These are phyloP conservation scores for Antennarius maculatus DNA, from an alignment of 2,797 vertebrate species.

Conservation along the genomic window DNA sequence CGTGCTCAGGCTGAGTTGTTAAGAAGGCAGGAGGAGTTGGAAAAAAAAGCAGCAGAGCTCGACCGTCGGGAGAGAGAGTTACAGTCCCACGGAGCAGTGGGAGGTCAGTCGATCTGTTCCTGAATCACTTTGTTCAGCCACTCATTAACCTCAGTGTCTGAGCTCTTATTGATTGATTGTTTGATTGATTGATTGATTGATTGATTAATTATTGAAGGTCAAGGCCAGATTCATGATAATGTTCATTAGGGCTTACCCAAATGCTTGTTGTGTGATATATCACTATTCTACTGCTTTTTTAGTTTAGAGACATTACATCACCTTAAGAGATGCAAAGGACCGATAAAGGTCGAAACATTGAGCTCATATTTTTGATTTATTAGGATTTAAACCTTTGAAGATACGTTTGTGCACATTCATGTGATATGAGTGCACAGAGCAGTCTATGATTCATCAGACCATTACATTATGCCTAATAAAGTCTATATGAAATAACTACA, in stretches of 20 bases:
- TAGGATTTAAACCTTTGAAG: no score
- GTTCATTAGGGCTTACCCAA: neutral
- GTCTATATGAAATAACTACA: no score
- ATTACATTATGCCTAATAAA: no score
- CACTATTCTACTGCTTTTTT: neutral
- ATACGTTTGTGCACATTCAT: no score
- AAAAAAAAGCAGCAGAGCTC: constrained; percentile 96
- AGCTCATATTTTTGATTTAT: no score
- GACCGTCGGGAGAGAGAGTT: constrained; percentile 97
- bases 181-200: no score
- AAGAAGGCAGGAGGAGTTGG: constrained; percentile 93
- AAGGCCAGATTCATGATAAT: neutral
- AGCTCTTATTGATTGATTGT: neutral
- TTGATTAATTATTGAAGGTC: neutral
- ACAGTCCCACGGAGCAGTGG: constrained; percentile 88
- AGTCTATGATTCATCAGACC: no score
- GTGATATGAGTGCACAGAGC: no score
- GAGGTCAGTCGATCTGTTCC: constrained; percentile 75
- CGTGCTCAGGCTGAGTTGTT: constrained; percentile 92
- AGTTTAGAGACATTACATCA: no score
- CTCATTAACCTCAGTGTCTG: constrained; percentile 9
- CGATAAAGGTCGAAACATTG: no score
- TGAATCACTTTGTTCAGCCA: neutral
- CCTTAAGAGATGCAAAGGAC: no score
- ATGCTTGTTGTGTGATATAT: neutral